A percentile compares a stretch with the other conserved stretches of the same genome.
These are phyloP conservation scores for Cataglyphis hispanica DNA, from an alignment of 1,140 invertebrate species.

Conservation along the genomic window DNA sequence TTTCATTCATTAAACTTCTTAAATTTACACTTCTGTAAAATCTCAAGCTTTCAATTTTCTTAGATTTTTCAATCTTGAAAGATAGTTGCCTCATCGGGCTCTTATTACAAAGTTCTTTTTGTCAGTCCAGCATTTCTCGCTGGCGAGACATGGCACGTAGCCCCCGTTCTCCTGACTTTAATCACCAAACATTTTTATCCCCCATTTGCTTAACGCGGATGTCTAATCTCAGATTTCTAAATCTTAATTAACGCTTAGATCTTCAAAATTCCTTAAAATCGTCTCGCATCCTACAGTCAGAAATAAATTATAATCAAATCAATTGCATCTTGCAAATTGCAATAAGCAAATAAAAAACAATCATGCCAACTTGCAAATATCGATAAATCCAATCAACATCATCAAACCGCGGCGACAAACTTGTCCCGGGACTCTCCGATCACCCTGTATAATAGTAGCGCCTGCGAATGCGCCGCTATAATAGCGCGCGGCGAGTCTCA, in stretches of 20 bases:
- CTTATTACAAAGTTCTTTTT: constrained; percentile 17
- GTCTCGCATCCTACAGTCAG: background rate
- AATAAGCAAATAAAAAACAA: constrained; percentile 44
- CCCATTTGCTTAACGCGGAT: background rate
- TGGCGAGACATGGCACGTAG: background rate
- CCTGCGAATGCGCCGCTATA: constrained; percentile 29
- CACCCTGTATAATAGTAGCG: constrained; percentile 58
- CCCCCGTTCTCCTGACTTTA: background rate
- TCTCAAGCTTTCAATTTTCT: background rate
- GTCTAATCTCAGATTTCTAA: constrained; percentile 12
- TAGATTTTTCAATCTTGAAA: background rate
- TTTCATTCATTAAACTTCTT: constrained; percentile 5
- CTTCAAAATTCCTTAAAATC: constrained; percentile 17
- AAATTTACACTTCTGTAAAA: background rate
- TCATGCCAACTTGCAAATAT: background rate
- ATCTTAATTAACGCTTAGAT: constrained; percentile 21
- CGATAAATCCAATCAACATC: constrained; percentile 11
- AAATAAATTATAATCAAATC: constrained; percentile 42
- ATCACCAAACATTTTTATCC: background rate
- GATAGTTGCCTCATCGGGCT: background rate
- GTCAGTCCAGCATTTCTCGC: background rate
- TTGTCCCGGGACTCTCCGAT: constrained; percentile 48
- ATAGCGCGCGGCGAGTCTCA: constrained; percentile 29
- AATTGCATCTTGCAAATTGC: constrained; percentile 26
- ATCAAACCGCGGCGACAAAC: constrained; percentile 23